Evolutionary conservation across 2,797 vertebrate genomes (phyloP), one percentile per base, ranked within the genome.

Genomic region (Rhabdophis nuchalis): DNA sequence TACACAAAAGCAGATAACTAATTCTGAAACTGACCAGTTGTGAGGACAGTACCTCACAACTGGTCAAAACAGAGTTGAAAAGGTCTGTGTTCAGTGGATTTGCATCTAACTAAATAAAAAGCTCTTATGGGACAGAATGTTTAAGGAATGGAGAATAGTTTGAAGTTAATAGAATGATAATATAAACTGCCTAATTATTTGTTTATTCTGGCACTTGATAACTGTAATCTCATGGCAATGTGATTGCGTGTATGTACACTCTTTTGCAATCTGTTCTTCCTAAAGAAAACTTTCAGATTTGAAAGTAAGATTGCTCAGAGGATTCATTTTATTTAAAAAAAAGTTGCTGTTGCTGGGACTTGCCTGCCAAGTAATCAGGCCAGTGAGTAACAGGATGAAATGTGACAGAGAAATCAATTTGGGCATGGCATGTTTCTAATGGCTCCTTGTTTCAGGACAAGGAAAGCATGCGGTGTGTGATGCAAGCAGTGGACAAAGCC

Each of bases 401-500:
- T 20, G 1, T 0, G 0, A 87, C 82, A 60, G 10, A 68, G 58
- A 36, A 9, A 27, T 27, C 0, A 16, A 0, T 50, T 41, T 29
- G 3, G 14, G 14, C 36, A 29, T 10, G 13, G 53, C 8, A 14
- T 8, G 7, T 90, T 92, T 92, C 57, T 29, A 3, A 85, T 36
- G 68, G 93, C 20, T 46, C 58, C 53, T 46, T 41, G 36, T 10
- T 5, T 4, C 95, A 99, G 99, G 99, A 99, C 95, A 99, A 98
- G 96, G 97, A 99, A 92, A 99, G 98, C 95, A 97, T 99, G 98
- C 97, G 96, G 94, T 97, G 96, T 93, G 98, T 99, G 95, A 95
- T 99, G 89, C 98, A 97, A 95, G 97, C 98, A 0, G 99, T 99
- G 95, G 99, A 99, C 97, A 99, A 99, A 96, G 99, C 99, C 96